These are phyloP conservation scores for Malurus splendens DNA, from an alignment of 2,797 vertebrate genomes.

Conservation along the genomic window DNA sequence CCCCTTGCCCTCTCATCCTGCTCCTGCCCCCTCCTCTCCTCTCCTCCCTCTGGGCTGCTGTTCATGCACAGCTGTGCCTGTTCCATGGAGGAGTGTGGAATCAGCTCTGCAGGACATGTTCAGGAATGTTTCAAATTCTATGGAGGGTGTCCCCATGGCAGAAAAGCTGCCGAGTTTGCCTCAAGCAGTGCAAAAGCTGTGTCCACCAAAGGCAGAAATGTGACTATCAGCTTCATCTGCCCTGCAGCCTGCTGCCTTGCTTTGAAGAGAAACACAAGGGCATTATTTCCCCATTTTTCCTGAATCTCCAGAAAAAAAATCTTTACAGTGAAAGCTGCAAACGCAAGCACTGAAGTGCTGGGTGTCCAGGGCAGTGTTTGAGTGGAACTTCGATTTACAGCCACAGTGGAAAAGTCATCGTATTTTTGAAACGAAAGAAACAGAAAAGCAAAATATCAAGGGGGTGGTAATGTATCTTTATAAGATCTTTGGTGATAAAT, in stretches of 20 bases:
- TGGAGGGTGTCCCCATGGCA: neutral
- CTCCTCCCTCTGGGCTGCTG: neutral
- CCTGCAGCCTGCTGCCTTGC: neutral
- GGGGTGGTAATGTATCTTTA: neutral
- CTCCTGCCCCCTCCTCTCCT: neutral
- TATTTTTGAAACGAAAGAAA: neutral
- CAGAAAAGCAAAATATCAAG: neutral
- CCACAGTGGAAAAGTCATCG: neutral
- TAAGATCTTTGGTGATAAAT: neutral
- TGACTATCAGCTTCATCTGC: neutral
- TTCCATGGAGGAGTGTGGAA: neutral
- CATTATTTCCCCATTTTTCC: neutral
- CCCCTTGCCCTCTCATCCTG: neutral
- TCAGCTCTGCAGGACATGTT: rapidly evolving
- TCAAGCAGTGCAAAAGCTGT: neutral
- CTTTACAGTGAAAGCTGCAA: neutral
- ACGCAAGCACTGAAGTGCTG: neutral
- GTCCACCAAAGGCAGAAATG: neutral
- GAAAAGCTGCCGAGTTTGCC: neutral
- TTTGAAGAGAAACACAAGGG: neutral
- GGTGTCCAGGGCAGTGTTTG: neutral
- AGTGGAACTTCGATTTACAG: neutral
- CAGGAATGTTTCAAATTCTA: neutral
- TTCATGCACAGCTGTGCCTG: neutral
- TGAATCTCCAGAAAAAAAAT: neutral